phyloP scores from a whole-genome alignment of 1,140 invertebrate species.

The Camponotus floridanus region DNA sequence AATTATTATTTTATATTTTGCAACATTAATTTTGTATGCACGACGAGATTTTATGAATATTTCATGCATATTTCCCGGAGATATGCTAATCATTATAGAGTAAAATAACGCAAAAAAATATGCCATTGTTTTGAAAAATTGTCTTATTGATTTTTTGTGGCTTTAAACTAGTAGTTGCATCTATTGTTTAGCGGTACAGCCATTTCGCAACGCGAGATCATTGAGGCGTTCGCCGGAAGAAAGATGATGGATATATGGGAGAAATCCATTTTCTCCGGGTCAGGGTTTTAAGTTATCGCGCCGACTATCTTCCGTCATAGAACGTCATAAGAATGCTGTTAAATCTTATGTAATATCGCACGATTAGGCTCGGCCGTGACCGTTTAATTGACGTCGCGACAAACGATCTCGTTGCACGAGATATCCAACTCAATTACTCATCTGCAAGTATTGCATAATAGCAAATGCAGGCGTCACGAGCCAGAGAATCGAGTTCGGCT shows the following conservation, averaged over 20 bases:
- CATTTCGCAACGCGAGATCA: conserved; percentile 44
- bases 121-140: background rate
- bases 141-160: background rate
- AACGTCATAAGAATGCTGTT: conserved; percentile 27
- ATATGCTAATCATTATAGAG: background rate
- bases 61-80: background rate
- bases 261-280: conserved; percentile 49
- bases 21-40: background rate
- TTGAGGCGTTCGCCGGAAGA: conserved; percentile 45
- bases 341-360: conserved; percentile 42
- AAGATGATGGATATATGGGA: conserved; percentile 51
- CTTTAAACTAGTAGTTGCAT: conserved; percentile 12
- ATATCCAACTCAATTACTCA: conserved; percentile 60
- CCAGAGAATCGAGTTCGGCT: background rate
- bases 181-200: background rate
- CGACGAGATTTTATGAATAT: background rate
- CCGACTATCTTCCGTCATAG: conserved; percentile 44
- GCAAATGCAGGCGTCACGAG: background rate
- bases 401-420: conserved; percentile 19
- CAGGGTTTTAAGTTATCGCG: conserved; percentile 37
- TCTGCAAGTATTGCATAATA: conserved; percentile 49
- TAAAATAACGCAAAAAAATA: background rate
- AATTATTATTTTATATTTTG: conserved; percentile 8
- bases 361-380: conserved; percentile 42
- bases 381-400: conserved; percentile 48